Conservation (phyloP, 2,888 invertebrate genomes). For the Ecdyonurus torrentis region DNA sequence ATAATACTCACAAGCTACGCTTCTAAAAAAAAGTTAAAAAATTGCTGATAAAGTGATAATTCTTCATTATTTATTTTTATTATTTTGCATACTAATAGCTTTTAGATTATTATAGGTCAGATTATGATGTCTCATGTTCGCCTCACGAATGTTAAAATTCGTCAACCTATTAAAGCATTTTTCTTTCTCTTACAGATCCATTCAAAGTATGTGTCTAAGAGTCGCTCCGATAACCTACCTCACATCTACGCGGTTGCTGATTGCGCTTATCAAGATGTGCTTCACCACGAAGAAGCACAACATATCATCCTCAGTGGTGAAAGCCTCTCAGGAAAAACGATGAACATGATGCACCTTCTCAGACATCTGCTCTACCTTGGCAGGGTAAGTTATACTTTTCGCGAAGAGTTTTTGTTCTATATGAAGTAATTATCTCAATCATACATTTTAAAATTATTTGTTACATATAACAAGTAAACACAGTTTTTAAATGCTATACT, state of each 20-base stretch:
- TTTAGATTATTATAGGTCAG: too few relatives aligned
- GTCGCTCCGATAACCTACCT: conserved; percentile 75
- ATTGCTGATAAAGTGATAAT: too few relatives aligned
- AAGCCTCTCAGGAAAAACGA: conserved; percentile 81
- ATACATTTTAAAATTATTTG: too few relatives aligned
- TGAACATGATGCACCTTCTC: conserved; percentile 59
- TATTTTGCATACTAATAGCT: too few relatives aligned
- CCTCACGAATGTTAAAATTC: not conserved
- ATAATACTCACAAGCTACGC: not conserved
- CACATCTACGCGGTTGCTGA: conserved; percentile 83
- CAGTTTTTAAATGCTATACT: too few relatives aligned
- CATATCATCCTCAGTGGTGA: conserved; percentile 80
- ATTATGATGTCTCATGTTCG: not conserved
- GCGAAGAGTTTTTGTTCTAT: too few relatives aligned
- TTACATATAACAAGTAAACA: conserved; percentile 4
- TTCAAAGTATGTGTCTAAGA: conserved; percentile 63
- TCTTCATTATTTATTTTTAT: too few relatives aligned
- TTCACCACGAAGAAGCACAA: conserved; percentile 74
- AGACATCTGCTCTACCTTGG: conserved; percentile 71
- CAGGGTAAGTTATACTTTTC: conserved; percentile 33
- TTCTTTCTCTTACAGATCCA: conserved; percentile 43
- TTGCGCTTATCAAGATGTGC: conserved; percentile 75
- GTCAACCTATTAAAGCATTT: not conserved
- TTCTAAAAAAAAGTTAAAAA: too few relatives aligned
- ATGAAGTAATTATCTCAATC: too few relatives aligned